Conservation (phyloP, 2,888 invertebrate species). For the Mythimna loreyi region DNA sequence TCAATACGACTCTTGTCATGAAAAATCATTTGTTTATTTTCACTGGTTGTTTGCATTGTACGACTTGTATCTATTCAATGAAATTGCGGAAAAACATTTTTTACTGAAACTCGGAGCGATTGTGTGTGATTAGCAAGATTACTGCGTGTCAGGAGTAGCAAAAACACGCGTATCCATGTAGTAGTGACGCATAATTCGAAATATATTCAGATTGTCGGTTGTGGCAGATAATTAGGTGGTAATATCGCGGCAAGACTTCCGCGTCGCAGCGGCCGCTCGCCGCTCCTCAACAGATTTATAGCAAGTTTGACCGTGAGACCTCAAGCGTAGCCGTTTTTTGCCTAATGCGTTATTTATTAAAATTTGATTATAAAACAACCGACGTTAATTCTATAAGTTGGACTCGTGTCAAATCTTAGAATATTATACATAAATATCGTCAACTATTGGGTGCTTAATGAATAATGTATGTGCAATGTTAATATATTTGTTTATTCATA, state of each 20-base stretch:
- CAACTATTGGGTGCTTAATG: conserved; percentile 76
- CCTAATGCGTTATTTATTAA: conserved; percentile 89
- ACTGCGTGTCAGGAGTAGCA: conserved; percentile 39
- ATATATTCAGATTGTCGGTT: conserved; percentile 73
- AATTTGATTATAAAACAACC: conserved; percentile 86
- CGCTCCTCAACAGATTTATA: conserved; percentile 86
- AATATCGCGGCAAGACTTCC: conserved; percentile 77
- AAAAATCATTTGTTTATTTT: conserved; percentile 1
- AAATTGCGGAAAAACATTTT: conserved; percentile 16
- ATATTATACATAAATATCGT: conserved; percentile 78
- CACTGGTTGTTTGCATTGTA: conserved; percentile 5
- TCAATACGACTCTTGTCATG: neutral
- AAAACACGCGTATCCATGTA: conserved; percentile 64
- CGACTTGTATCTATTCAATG: conserved; percentile 1
- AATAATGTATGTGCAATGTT: conserved; percentile 76
- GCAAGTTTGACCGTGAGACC: conserved; percentile 89
- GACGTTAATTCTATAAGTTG: conserved; percentile 79
- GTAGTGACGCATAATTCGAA: conserved; percentile 71
- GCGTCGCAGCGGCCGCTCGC: conserved; percentile 68
- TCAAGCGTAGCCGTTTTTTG: conserved; percentile 87
- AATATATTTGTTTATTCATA: conserved; percentile 77
- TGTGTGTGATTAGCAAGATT: conserved; percentile 36
- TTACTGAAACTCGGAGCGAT: conserved; percentile 4
- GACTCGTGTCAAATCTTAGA: conserved; percentile 79
- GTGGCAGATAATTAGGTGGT: conserved; percentile 80